Percentiles rank a stretch among this genome's conserved stretches.
These are phyloP conservation scores for Alethe castanea DNA, from an alignment of 2,113 vertebrate genomes.

Conservation along the genomic window DNA sequence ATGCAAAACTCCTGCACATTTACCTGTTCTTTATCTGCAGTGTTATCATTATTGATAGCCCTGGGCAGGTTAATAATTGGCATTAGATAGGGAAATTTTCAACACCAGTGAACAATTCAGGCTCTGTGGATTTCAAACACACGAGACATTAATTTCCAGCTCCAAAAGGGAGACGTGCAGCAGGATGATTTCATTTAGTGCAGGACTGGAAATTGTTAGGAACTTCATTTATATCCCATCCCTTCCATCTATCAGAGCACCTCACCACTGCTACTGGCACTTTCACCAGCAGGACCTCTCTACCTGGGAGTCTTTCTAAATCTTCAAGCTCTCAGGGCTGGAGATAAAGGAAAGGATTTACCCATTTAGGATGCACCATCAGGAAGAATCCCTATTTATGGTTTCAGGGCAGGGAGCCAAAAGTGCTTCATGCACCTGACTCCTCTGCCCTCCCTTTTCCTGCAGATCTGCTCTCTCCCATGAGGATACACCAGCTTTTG, in stretches of 20 bases:
- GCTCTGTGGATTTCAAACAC: not conserved
- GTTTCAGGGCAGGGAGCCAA: not conserved
- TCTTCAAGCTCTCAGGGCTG: not conserved
- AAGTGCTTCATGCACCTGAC: not conserved
- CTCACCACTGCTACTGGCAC: not conserved
- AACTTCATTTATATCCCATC: not conserved
- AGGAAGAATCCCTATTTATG: not conserved
- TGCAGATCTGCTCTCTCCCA: not conserved
- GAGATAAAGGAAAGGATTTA: not conserved
- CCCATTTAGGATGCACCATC: not conserved
- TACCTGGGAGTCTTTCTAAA: not conserved
- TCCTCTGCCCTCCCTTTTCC: not conserved
- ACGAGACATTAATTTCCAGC: not conserved
- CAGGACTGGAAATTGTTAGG: conserved; percentile 15
- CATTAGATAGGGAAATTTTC: conserved; percentile 38
- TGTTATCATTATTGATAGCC: not conserved
- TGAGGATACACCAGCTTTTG: not conserved
- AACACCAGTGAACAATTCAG: not conserved
- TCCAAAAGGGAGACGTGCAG: not conserved
- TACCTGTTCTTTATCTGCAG: not conserved
- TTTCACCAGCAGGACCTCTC: not conserved
- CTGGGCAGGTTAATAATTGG: conserved; percentile 45
- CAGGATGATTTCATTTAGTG: not conserved
- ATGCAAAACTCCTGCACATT: not conserved
- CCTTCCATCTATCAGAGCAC: not conserved